phyloP scores from a whole-genome alignment of 2,797 vertebrate species.

The Heterohyrax brucei region DNA sequence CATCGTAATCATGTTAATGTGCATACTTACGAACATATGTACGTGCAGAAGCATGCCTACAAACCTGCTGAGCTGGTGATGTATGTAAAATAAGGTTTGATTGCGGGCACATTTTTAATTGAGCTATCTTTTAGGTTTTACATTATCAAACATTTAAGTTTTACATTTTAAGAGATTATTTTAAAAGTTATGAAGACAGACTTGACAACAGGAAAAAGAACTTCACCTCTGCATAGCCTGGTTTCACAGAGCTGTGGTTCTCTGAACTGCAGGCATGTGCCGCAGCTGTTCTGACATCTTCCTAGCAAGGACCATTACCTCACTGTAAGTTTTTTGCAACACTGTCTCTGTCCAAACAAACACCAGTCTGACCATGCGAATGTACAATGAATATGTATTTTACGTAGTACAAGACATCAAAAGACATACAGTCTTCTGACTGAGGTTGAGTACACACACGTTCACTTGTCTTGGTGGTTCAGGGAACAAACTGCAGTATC shows the following conservation, averaged over 20 bases:
- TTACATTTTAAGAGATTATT: neutral
- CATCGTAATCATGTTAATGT: neutral
- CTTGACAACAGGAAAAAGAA: neutral
- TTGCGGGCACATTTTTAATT: neutral
- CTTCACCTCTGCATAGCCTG: neutral
- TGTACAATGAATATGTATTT: neutral
- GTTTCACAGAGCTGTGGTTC: neutral
- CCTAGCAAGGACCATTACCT: neutral
- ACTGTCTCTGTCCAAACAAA: neutral
- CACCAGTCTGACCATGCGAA: neutral
- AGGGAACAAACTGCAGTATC: neutral
- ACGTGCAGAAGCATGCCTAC: neutral
- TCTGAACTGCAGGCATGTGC: neutral
- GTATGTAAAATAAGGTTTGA: neutral
- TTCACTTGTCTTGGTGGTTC: neutral
- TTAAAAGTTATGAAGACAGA: neutral
- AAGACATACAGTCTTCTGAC: neutral
- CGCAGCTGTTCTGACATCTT: neutral
- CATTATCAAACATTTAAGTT: neutral
- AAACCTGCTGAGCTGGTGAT: neutral
- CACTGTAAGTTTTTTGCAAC: neutral
- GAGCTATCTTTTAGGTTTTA: neutral
- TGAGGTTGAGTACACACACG: rapidly evolving
- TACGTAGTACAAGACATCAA: neutral
- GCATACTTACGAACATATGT: neutral